A percentile compares a stretch with the other conserved stretches of the same genome.
phyloP scores from a whole-genome alignment of 2,888 invertebrate genomes.

The Drosophila mayaguana region DNA sequence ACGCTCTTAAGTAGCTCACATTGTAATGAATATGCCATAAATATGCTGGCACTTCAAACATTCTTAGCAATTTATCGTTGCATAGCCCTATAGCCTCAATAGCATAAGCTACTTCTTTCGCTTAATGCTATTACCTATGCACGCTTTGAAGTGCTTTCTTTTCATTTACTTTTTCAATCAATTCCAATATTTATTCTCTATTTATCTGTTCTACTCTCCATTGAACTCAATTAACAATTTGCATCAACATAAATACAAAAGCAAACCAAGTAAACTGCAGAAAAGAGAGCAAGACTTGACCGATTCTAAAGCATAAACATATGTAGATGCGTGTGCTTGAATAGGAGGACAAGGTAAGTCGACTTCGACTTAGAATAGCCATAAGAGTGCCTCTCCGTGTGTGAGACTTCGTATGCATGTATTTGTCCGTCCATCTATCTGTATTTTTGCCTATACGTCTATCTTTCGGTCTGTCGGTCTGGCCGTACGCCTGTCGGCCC shows the following conservation, averaged over 20 bases:
- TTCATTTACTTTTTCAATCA: background rate
- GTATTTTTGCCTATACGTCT: background rate
- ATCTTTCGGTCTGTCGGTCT: background rate
- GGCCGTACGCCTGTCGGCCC: background rate
- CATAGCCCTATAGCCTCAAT: background rate
- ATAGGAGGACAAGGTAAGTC: background rate
- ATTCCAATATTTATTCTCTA: conserved; percentile 6
- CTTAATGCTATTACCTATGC: background rate
- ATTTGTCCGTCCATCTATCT: background rate
- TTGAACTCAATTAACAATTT: conserved; percentile 9
- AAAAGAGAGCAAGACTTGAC: background rate
- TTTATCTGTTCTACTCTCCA: background rate
- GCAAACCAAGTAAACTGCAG: background rate
- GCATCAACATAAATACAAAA: background rate
- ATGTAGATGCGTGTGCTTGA: background rate
- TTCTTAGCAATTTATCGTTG: background rate
- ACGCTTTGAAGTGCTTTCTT: conserved; percentile 1
- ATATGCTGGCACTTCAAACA: conserved; percentile 9
- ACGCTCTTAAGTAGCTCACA: conserved; percentile 8
- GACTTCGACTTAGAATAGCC: too few species aligned
- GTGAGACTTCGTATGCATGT: background rate
- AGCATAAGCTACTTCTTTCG: conserved; percentile 1
- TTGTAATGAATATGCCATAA: conserved; percentile 8
- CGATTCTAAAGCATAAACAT: background rate
- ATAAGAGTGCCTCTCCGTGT: background rate